Conservation (phyloP, 2,797 vertebrate genomes). For the Hoplostethus atlanticus region DNA sequence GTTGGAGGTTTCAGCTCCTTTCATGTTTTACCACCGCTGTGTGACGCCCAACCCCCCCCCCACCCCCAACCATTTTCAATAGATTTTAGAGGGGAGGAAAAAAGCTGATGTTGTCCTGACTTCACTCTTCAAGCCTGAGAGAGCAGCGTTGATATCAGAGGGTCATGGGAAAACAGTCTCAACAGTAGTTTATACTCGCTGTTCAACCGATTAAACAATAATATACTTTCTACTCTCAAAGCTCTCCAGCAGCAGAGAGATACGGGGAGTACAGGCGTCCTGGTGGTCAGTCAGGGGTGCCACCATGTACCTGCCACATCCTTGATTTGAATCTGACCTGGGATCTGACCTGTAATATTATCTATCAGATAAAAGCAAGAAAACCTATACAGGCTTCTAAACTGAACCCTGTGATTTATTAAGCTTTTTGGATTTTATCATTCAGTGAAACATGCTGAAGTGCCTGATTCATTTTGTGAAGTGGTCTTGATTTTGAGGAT, state of each 20-base stretch:
- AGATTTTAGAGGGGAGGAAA: background rate
- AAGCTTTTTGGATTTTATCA: no score
- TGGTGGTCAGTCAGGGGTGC: no score
- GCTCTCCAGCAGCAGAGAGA: constrained; percentile 2
- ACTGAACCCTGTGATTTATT: no score
- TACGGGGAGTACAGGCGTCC: no score
- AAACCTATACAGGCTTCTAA: no score
- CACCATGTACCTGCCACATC: no score
- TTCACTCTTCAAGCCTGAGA: background rate
- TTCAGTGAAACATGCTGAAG: no score
- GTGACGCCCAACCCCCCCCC: background rate
- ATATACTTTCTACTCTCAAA: constrained; percentile 34
- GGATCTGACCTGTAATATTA: no score
- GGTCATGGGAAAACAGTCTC: constrained; percentile 48
- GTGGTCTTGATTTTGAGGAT: no score
- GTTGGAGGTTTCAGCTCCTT: constrained; percentile 26
- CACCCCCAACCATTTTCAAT: background rate
- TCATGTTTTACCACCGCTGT: constrained; percentile 46
- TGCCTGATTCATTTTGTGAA: no score
- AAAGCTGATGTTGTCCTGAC: background rate
- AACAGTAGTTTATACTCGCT: constrained; percentile 15
- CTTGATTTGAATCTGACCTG: no score
- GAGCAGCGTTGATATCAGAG: background rate
- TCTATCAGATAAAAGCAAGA: no score
- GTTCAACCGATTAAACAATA: constrained; percentile 39